Evolutionary conservation across 2,888 invertebrate species (phyloP), one percentile per base, ranked within the genome.

Genomic region (Plebejus anna): DNA sequence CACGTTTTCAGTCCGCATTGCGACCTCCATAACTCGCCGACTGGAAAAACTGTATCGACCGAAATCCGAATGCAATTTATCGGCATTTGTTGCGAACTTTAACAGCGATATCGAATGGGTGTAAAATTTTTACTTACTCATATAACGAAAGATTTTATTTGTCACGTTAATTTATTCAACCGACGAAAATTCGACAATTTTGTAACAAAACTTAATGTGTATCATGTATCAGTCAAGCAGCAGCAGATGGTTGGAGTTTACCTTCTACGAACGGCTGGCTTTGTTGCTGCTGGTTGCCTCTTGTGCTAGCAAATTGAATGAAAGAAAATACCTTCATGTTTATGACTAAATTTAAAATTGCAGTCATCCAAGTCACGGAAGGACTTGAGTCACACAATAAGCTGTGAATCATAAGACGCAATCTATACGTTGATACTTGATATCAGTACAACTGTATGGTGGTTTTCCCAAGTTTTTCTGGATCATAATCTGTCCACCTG

Each of bases 11-110:
- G 47, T 72, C 72, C 22, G 72, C 72, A 72, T 28, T 72, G 72
- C 72, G 51, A 72, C 72, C 72, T 28, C 47, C 42, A 70, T n/a
- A 47, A 71, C 42, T 42, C 42, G n/a, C 71, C n/a, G 71, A 47
- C 9, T 47, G 9, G 42, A n/a, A 71, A 47, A 36, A 47, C 72
- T 51, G 4, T 42, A 72, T 72, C 47, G 71, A 47, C 71, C 22
- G 61, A 28, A 61, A 47, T 22, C 71, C 22, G 61, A 28, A 61
- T 61, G 61, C 61, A 61, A 61, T 61, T 32, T 61, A 61, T 61
- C 22, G 22, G 28, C 61, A 5, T 22, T 59, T 61, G 22, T 61
- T 61, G 61, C n/a, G 11, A 61, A 61, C 9, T 61, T 61, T 28
- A 22, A 61, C 59, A 7, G 22, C 59, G 2, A 28, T 61, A 61